A percentile compares a stretch with the other conserved stretches of the same genome.
Evolutionary conservation across 2,797 vertebrate genomes (phyloP).

Genomic region (Odontamblyopus rebecca): DNA sequence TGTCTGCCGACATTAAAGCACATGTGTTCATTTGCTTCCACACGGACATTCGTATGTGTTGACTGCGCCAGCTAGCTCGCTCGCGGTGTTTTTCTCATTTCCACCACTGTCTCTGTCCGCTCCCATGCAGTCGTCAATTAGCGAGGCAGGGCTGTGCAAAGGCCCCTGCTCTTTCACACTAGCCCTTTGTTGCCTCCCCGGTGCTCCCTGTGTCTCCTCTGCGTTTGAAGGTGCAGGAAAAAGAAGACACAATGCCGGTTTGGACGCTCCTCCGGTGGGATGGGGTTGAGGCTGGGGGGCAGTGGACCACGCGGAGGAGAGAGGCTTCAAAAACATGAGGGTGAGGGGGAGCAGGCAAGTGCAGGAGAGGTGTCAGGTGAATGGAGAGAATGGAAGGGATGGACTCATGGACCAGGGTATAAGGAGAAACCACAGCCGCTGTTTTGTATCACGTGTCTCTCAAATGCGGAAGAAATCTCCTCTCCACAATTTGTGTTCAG

Average conservation of each 20-base stretch:
- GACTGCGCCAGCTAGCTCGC: slow-evolving; percentile 28
- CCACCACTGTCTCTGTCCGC: slow-evolving; percentile 53
- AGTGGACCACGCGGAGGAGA: slow-evolving; percentile 50
- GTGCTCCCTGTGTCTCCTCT: slow-evolving; percentile 37
- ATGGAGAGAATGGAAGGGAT: neutral
- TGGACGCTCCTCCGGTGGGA: slow-evolving; percentile 57
- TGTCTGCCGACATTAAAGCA: slow-evolving; percentile 12
- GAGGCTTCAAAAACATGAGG: slow-evolving; percentile 44
- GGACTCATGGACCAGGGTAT: slow-evolving; percentile 12
- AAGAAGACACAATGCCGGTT: slow-evolving; percentile 77
- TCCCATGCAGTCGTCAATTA: slow-evolving; percentile 80
- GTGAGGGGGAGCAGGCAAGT: slow-evolving; percentile 32
- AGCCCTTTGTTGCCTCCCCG: slow-evolving; percentile 73
- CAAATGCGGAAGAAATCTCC: neutral
- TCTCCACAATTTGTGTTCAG: no score
- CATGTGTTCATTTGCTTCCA: slow-evolving; percentile 35
- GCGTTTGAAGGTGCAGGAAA: slow-evolving; percentile 77
- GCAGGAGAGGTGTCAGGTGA: slow-evolving; percentile 28
- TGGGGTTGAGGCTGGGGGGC: slow-evolving; percentile 53
- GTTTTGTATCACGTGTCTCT: no score
- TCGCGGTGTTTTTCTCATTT: slow-evolving; percentile 54
- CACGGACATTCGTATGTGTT: slow-evolving; percentile 41
- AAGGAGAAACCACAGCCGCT: neutral
- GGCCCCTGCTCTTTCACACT: slow-evolving; percentile 71
- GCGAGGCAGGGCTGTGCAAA: slow-evolving; percentile 65